phyloP scores from a whole-genome alignment of 2,888 invertebrate species.

The Pyrochroa serraticornis region DNA sequence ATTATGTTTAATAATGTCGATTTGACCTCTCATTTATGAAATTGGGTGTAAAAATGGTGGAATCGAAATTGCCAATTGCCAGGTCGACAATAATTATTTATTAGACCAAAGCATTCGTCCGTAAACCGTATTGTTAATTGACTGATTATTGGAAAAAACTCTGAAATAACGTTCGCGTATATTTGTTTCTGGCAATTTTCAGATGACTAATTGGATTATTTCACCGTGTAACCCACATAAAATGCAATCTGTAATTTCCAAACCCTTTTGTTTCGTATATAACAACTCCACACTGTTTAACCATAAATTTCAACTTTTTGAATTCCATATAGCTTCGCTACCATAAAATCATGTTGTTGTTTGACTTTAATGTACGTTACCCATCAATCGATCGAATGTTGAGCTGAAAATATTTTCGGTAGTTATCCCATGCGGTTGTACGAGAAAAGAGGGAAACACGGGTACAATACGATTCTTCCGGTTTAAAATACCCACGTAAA shows the following conservation, averaged over 20 bases:
- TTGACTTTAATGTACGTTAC: constrained; percentile 6
- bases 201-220: constrained; percentile 44
- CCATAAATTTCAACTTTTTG: constrained; percentile 35
- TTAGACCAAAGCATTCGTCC: background rate
- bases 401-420: constrained; percentile 6
- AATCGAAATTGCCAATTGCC: too few relatives aligned
- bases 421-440: background rate
- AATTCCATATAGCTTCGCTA: constrained; percentile 16
- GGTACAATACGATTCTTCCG: constrained; percentile 9
- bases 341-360: constrained; percentile 25
- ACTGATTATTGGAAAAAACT: constrained; percentile 32
- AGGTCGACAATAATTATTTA: too few relatives aligned
- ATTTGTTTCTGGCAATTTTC: constrained; percentile 42
- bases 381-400: constrained; percentile 5
- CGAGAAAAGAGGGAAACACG: constrained; percentile 1
- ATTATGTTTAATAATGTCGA: too few relatives aligned
- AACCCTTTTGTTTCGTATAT: constrained; percentile 39
- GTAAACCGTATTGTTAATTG: constrained; percentile 27
- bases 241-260: constrained; percentile 40
- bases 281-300: constrained; percentile 32
- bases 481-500: background rate
- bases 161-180: constrained; percentile 36
- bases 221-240: constrained; percentile 37
- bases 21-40: too few relatives aligned
- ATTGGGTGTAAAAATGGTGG: too few relatives aligned